A percentile compares a stretch with the other conserved stretches of the same genome.
Evolutionary conservation across 1,140 invertebrate species (phyloP).

Genomic region (Plutomurus gul): DNA sequence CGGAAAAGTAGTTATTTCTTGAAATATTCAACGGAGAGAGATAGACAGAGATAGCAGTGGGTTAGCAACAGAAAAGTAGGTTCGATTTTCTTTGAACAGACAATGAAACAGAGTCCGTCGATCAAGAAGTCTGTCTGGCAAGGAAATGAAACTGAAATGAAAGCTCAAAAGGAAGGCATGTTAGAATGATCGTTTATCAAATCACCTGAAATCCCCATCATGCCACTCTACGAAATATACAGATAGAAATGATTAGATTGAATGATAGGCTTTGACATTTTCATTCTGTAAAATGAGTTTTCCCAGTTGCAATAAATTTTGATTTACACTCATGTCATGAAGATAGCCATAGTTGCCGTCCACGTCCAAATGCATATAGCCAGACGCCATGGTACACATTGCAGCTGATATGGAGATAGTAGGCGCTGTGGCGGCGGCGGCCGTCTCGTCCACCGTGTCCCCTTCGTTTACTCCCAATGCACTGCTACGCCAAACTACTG

Average conservation of each 20-base stretch:
- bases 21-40: too few relatives aligned
- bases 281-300: constrained; percentile 30
- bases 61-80: too few relatives aligned
- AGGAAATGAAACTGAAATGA: neutral
- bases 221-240: neutral
- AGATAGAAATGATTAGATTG: constrained; percentile 24
- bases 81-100: too few relatives aligned
- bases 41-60: too few relatives aligned
- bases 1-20: too few relatives aligned
- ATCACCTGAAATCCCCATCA: neutral
- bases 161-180: neutral
- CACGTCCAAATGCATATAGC: neutral
- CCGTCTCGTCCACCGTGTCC: too few relatives aligned
- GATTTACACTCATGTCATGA: constrained; percentile 9
- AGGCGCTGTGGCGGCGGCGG: too few relatives aligned
- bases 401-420: neutral
- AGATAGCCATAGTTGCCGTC: too few relatives aligned
- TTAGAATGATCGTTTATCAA: neutral
- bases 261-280: constrained; percentile 21
- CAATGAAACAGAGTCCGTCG: too few relatives aligned
- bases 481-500: too few relatives aligned
- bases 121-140: neutral
- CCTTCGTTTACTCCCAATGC: too few relatives aligned
- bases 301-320: constrained; percentile 19
- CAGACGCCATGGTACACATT: neutral